phyloP scores from a whole-genome alignment of 2,113 vertebrate species.

The Aspiorhynchus laticeps region DNA sequence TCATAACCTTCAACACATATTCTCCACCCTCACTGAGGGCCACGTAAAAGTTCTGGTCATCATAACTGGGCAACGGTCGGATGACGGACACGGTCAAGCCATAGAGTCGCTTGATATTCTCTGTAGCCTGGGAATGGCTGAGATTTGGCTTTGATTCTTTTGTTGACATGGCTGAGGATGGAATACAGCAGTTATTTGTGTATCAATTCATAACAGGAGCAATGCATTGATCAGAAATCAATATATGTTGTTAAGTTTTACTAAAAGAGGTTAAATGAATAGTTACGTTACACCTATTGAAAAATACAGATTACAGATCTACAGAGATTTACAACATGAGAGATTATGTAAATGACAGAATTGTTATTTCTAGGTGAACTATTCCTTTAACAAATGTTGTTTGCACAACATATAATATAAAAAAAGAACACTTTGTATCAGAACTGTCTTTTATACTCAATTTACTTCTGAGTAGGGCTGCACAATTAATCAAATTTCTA shows the following conservation, averaged over 20 bases:
- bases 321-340: not conserved
- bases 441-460: not conserved
- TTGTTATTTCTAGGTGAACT: not conserved
- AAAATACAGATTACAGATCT: not conserved
- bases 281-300: not conserved
- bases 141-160: conserved; percentile 72
- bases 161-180: conserved; percentile 62
- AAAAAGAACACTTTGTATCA: not conserved
- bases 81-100: conserved; percentile 72
- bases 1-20: conserved; percentile 88
- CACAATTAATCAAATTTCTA: too few relatives aligned
- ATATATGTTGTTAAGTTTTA: not conserved
- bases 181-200: not conserved
- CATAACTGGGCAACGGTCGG: conserved; percentile 83
- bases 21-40: conserved; percentile 59
- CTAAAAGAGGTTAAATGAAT: not conserved
- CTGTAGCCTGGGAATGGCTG: conserved; percentile 70
- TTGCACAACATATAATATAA: not conserved
- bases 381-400: not conserved
- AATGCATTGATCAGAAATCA: not conserved
- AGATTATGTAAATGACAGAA: not conserved
- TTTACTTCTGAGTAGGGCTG: not conserved
- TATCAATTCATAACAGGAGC: not conserved
- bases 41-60: conserved; percentile 89
- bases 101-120: conserved; percentile 77